Base-by-base conservation (phyloP, 2,888 invertebrate species). In the Saturnia japonica region DNA sequence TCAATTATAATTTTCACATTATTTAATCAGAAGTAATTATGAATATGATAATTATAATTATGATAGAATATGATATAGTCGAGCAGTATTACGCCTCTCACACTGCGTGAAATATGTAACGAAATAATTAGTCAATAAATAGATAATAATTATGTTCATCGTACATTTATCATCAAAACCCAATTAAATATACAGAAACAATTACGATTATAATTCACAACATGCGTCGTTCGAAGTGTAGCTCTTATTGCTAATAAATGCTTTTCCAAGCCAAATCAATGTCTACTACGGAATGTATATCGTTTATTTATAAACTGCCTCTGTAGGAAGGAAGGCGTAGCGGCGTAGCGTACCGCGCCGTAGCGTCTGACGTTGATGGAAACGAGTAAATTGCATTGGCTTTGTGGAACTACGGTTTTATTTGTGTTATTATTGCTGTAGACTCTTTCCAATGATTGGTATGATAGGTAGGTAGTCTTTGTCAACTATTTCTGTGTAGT, bases 261-360 rank as follows among this genome's bases (percentile, higher is more conserved):
- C 40, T 64, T 40, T 64, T 64, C n/a, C 64, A 64, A 64, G 40
- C 16, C 64, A 40, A 64, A 64, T 64, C 64, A 54, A 28, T 7
- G 68, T 40, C 34, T 57, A 12, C 40, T 51, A 12, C 14, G 11
- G 68, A 54, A 68, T 51, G 34, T n/a, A 7, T 54, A 68, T 25
- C 62, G 57, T 72, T 71, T 78, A 72, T 78, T 80, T 74, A 77
- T 72, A 71, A 74, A 72, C 51, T 69, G 70, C 73, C 72, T 70
- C 72, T 60, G 57, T 60, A 60, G 73, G 72, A 74, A 74, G 77
- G 69, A 74, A 72, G 70, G 72, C 67, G 71, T 22, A 34, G 34
- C 34, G 34, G 34, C 34, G 34, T 34, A n/a, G 69, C 70, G 67
- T 71, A 74, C 68, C 69, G 67, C 70, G 77, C 68, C 70, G 68